Base-by-base conservation (phyloP, 2,113 vertebrate genomes). In the Rattus norvegicus region DNA sequence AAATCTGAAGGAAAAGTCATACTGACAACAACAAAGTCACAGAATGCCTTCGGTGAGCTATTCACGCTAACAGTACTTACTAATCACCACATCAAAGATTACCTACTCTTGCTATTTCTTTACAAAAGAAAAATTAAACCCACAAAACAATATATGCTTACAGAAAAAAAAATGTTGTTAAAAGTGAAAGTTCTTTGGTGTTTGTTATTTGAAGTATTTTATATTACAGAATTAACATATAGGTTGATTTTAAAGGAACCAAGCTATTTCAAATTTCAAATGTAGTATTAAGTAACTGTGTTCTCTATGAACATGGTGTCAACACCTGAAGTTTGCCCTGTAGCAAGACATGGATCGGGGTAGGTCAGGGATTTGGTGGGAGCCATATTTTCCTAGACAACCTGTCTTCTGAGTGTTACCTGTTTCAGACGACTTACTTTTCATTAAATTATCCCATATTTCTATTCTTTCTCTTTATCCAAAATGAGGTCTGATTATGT, bases 131-230 rank as follows among this genome's bases (percentile, higher is more conserved):
- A 73, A 79, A 22, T 47, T 80, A 93, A 90, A 91, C 87, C 72
- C 75, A 94, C 67, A 75, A 81, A 84, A 61, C 70, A 92, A 83
- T 72, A 65, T 22, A 59, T 77, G 7, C 65, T 93, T 84, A 9
- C 43, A 43, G 43, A 3, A 43, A 43, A 90, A 52, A 88, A 86
- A 90, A 16, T 76, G 63, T n/a, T 87, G 4, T 70, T 92, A 56
- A 87, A 95, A 96, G 76, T 91, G 67, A 90, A 94, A 89, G 36
- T 95, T 90, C 49, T 93, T 97, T 75, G 24, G 13, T 92, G n/a
- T 86, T 91, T 96, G 49, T 91, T 43, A 49, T 94, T 95, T 90
- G 69, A 94, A 97, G 26, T 52, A 36, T 93, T 93, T 85, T 96
- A 59, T 91, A 75, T 89, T 79, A 56, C 28, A 92, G 79, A 96